Conservation (phyloP, 2,113 vertebrate genomes). For the Antechinus stuartii region DNA sequence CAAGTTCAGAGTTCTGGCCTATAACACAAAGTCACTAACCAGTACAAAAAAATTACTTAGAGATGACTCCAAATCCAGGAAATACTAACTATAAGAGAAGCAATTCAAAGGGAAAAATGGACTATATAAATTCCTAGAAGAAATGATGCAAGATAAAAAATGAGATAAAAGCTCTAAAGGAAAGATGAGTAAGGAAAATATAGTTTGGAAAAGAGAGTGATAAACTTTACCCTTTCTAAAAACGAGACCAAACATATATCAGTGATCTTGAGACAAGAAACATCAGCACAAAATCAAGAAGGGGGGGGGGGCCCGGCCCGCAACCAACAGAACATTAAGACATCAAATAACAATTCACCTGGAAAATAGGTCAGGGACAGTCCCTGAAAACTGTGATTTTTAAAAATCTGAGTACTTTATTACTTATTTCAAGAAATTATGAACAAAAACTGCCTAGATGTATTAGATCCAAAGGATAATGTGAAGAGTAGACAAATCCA, state of each 20-base stretch:
- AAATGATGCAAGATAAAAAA: background rate
- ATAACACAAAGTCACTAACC: background rate
- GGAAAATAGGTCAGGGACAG: background rate
- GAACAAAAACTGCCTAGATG: background rate
- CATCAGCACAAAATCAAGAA: background rate
- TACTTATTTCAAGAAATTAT: background rate
- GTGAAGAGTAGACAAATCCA: background rate
- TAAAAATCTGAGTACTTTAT: background rate
- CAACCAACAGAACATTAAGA: background rate
- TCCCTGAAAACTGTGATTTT: background rate
- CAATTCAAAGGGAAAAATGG: background rate
- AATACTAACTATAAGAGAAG: background rate
- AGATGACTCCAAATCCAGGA: background rate
- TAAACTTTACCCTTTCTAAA: background rate
- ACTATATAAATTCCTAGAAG: background rate
- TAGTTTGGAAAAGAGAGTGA: too few species aligned
- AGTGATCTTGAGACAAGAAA: background rate
- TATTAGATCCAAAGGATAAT: background rate
- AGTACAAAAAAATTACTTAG: background rate
- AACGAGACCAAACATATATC: background rate
- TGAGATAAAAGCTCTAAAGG: too few species aligned
- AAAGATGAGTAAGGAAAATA: too few species aligned
- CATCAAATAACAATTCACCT: background rate
- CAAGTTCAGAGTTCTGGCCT: too few species aligned
- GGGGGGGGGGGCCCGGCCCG: fast-evolving